These are phyloP conservation scores for Heterodera carotae DNA, from an alignment of 1,140 invertebrate species.

Conservation along the genomic window DNA sequence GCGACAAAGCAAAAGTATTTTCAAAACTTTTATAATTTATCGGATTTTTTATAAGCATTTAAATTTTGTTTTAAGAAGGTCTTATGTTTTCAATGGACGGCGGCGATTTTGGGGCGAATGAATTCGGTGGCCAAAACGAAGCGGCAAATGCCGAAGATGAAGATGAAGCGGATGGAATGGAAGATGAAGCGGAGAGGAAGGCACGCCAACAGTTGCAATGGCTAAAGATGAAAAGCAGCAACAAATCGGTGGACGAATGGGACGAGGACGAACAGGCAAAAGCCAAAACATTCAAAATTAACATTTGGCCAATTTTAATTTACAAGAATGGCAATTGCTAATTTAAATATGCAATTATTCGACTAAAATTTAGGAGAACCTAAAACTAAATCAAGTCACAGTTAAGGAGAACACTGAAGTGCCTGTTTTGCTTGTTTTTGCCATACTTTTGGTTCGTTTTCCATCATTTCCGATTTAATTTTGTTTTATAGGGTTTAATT, in stretches of 20 bases:
- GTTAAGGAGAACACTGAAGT: slow-evolving; percentile 62
- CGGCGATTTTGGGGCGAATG: neutral
- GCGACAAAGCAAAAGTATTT: slow-evolving; percentile 10
- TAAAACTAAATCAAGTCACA: too few relatives aligned
- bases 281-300: neutral
- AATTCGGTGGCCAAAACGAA: neutral
- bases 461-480: too few relatives aligned
- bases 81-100: slow-evolving; percentile 10
- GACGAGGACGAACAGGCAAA: slow-evolving; percentile 53
- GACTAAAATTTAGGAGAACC: too few relatives aligned
- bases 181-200: slow-evolving; percentile 9
- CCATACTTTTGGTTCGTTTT: slow-evolving; percentile 54
- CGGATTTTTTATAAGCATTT: too few relatives aligned
- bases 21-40: slow-evolving; percentile 3
- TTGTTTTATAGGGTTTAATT: too few relatives aligned
- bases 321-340: too few relatives aligned
- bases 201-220: neutral
- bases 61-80: too few relatives aligned
- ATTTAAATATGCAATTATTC: too few relatives aligned
- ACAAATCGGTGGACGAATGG: slow-evolving; percentile 38
- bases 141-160: slow-evolving; percentile 17
- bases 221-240: slow-evolving; percentile 12
- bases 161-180: neutral
- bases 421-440: slow-evolving; percentile 62
- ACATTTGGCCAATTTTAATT: too few relatives aligned